Evolutionary conservation across 2,888 invertebrate genomes (phyloP), one percentile per base, ranked within the genome.

Genomic region (Seira sanloemensis): DNA sequence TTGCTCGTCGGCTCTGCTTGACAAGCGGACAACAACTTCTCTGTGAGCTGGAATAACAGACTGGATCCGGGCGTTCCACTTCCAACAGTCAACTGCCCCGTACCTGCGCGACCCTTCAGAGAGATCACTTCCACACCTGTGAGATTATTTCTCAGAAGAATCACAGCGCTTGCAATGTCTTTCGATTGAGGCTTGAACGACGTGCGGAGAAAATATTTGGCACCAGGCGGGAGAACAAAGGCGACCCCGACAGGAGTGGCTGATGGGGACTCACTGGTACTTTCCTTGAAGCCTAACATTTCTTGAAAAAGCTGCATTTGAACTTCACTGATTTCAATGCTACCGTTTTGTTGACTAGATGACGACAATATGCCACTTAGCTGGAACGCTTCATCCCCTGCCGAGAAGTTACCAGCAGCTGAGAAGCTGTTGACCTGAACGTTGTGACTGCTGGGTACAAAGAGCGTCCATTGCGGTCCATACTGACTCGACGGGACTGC

Each of bases 121-220:
- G 95, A 94, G 25, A 98, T 93, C 1, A 95, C 94, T 91, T 99
- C 98, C 90, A 98, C 91, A 50, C 97, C 94, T 0, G 98, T 99
- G 90, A 99, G 92, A 91, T 99, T 99, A 91, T 98, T 99, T 90
- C 98, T 67, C 25, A 89, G 66, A n/a, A 90, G 82, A 21, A 90
- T 85, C 77, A 89, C 84, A 76, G 89, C 86, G 26, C 85, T 87
- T n/a, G 88, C 87, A 67, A 88, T 82, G 23, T 89, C 87, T 79
- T 88, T 89, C n/a, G 86, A 85, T 23, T 84, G 67, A 18, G 90
- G 90, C 67, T 80, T 76, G 78, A 90, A 90, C 46, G 84, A 82
- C 62, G 86, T 82, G 62, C 84, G 85, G 27, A 89, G 75, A 23
- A 85, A 77, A 62, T 92, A 90, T 89, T 92, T 92, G 90, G 91